A percentile compares a stretch with the other conserved stretches of the same genome.
Evolutionary conservation across 2,888 invertebrate genomes (phyloP).

Genomic region (Stenotaenia linearis): DNA sequence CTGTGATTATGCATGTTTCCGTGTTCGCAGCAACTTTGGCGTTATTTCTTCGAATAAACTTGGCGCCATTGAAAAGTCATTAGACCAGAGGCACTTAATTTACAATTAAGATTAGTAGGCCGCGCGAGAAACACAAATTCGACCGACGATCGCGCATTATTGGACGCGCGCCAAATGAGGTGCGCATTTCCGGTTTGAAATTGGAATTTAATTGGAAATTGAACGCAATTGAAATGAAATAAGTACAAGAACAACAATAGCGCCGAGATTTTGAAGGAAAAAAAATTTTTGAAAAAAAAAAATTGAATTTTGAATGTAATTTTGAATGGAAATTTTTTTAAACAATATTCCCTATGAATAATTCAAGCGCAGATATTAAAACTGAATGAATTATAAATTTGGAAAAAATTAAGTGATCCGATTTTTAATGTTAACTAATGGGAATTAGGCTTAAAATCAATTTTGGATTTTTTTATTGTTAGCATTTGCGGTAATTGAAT

Average conservation of each 20-base stretch:
- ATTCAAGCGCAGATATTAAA: too few species aligned
- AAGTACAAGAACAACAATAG: neutral
- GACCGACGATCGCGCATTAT: neutral
- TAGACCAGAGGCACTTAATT: conserved; percentile 5
- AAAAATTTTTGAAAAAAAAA: too few species aligned
- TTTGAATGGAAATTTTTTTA: too few species aligned
- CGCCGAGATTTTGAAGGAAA: neutral
- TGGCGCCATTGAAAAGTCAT: conserved; percentile 8
- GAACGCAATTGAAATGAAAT: neutral
- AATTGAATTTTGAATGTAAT: too few species aligned
- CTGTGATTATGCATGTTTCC: neutral
- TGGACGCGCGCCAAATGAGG: neutral
- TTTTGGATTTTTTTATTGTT: neutral
- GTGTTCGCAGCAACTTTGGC: neutral
- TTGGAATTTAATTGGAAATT: conserved; percentile 6
- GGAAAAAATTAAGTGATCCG: too few species aligned
- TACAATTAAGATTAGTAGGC: conserved; percentile 1
- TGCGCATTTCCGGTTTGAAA: neutral
- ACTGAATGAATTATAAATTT: too few species aligned
- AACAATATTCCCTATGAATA: too few species aligned
- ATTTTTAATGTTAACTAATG: neutral
- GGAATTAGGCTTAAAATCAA: neutral
- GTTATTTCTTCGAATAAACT: neutral
- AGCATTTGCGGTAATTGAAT: too few species aligned
- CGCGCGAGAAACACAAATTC: neutral